phyloP scores from a whole-genome alignment of 2,888 invertebrate species.

The Buathra laborator region DNA sequence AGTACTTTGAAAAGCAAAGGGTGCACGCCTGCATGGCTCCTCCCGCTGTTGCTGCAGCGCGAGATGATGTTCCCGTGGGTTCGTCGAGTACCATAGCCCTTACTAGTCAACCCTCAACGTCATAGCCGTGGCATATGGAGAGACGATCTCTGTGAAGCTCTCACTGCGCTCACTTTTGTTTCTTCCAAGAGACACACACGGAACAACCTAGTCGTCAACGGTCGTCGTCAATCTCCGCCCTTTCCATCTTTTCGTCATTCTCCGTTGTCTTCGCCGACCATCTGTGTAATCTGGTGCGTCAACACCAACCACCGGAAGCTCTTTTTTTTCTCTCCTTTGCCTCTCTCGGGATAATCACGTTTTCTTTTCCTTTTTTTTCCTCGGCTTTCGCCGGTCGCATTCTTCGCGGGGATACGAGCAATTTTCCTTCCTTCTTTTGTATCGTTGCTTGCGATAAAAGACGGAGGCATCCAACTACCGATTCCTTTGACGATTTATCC shows the following conservation, averaged over 20 bases:
- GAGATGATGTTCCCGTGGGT: slow-evolving; percentile 49
- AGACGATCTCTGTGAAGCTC: slow-evolving; percentile 49
- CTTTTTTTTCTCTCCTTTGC: slow-evolving; percentile 46
- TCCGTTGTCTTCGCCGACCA: slow-evolving; percentile 72
- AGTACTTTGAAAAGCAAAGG: slow-evolving; percentile 73
- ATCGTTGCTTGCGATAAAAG: not conserved
- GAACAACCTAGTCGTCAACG: slow-evolving; percentile 51
- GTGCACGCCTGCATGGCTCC: slow-evolving; percentile 55
- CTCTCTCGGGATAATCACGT: slow-evolving; percentile 7
- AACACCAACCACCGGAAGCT: slow-evolving; percentile 73
- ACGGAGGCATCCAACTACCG: not conserved
- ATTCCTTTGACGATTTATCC: slow-evolving; percentile 1
- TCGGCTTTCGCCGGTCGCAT: not conserved
- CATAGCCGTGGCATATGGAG: slow-evolving; percentile 70
- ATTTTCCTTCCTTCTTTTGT: not conserved
- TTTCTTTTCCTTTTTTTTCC: not conserved
- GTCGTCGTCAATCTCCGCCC: slow-evolving; percentile 29
- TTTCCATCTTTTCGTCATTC: slow-evolving; percentile 17
- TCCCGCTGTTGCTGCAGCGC: slow-evolving; percentile 27
- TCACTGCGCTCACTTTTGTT: slow-evolving; percentile 58
- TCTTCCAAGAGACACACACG: slow-evolving; percentile 47
- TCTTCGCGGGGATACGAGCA: not conserved
- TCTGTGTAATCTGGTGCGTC: slow-evolving; percentile 79
- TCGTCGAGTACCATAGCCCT: slow-evolving; percentile 76
- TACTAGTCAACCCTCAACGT: slow-evolving; percentile 78